These are phyloP conservation scores for Corbicula japonica DNA, from an alignment of 2,888 invertebrate genomes.

Conservation along the genomic window DNA sequence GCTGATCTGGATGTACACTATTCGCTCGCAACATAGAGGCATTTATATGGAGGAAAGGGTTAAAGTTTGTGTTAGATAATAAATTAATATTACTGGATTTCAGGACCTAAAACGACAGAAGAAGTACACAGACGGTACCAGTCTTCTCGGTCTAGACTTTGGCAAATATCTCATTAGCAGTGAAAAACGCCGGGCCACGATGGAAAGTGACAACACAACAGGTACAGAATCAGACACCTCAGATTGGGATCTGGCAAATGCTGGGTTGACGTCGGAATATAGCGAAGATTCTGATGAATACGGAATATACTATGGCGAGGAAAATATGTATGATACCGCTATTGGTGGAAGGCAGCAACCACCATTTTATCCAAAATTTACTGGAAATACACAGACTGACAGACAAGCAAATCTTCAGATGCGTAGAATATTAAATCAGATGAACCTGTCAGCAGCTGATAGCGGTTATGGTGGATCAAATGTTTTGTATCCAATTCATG, in stretches of 20 bases:
- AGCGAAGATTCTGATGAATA: conserved; percentile 65
- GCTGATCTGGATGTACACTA: no score
- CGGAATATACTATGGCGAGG: conserved; percentile 56
- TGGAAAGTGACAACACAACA: conserved; percentile 65
- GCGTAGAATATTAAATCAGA: conserved; percentile 33
- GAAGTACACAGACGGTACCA: not conserved
- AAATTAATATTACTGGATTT: no score
- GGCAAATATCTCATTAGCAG: conserved; percentile 60
- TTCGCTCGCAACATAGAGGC: no score
- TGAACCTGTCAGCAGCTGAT: conserved; percentile 46
- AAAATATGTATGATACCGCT: conserved; percentile 57
- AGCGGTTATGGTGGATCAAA: conserved; percentile 48
- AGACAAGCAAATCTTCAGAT: conserved; percentile 34
- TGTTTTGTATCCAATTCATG: conserved; percentile 58
- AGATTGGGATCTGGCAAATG: conserved; percentile 69
- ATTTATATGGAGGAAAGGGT: no score
- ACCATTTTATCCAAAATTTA: not conserved
- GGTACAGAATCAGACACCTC: conserved; percentile 74
- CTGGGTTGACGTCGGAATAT: conserved; percentile 47
- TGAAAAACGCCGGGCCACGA: conserved; percentile 35
- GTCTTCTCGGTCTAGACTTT: conserved; percentile 58
- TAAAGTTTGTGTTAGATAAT: no score
- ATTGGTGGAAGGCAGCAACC: conserved; percentile 35
- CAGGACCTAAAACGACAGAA: no score
- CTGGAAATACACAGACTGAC: conserved; percentile 1